Evolutionary conservation across 2,888 invertebrate genomes (phyloP).

Genomic region (Lasioglossum morio): DNA sequence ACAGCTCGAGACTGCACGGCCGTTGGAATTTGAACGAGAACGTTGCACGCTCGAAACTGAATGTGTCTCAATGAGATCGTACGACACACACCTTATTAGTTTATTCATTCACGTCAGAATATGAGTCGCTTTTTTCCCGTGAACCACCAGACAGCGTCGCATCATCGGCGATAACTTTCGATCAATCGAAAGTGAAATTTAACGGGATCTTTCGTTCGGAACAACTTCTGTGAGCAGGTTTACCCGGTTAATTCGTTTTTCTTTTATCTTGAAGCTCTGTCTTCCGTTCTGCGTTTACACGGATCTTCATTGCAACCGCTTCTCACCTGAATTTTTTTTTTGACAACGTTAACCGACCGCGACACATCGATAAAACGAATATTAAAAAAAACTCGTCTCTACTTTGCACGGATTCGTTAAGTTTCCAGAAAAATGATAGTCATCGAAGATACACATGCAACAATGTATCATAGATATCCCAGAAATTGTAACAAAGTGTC

Average conservation of each 20-base stretch:
- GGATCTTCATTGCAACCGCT: not conserved
- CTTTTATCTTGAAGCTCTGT: conserved; percentile 9
- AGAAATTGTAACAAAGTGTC: not conserved
- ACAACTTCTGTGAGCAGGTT: conserved; percentile 41
- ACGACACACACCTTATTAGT: not conserved
- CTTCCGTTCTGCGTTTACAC: conserved; percentile 3
- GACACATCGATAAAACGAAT: not conserved
- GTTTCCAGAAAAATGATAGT: not conserved
- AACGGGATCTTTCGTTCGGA: conserved; percentile 39
- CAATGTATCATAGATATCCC: not conserved
- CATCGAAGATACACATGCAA: not conserved
- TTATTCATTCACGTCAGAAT: not conserved
- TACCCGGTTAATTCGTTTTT: conserved; percentile 34
- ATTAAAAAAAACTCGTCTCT: not conserved
- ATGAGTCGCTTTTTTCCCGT: not conserved
- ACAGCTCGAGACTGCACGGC: not conserved
- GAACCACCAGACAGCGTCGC: not conserved
- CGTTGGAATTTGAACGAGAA: not conserved
- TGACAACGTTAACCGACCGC: not conserved
- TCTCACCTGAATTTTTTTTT: not conserved
- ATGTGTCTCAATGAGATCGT: not conserved
- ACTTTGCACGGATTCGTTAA: not conserved
- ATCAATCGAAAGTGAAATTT: conserved; percentile 58
- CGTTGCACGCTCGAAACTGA: not conserved
- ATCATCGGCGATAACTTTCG: conserved; percentile 46